A percentile compares a stretch with the other conserved stretches of the same genome.
Evolutionary conservation across 2,113 vertebrate genomes (phyloP).

Genomic region (Malurus alboscapulatus): DNA sequence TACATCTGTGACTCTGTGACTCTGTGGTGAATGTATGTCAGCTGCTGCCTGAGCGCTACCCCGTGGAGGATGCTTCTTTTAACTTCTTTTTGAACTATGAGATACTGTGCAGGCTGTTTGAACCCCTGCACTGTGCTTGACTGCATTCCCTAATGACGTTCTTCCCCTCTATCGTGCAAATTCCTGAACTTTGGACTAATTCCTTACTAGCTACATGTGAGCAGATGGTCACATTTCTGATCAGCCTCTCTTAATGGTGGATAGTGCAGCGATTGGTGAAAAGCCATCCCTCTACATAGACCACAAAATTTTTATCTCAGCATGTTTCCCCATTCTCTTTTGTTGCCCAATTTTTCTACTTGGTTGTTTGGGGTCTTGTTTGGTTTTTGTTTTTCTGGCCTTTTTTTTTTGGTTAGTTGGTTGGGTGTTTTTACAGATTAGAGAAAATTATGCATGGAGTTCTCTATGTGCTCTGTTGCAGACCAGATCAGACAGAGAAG

Average conservation of each 20-base stretch:
- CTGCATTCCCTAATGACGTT: background rate
- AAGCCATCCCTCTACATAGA: background rate
- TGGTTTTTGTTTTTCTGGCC: background rate
- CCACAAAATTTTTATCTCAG: background rate
- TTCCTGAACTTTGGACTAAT: background rate
- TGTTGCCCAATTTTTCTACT: background rate
- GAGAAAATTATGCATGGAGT: background rate
- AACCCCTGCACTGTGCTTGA: background rate
- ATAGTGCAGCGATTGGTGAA: accelerated
- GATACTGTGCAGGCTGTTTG: background rate
- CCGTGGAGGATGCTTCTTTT: accelerated
- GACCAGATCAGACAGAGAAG: background rate
- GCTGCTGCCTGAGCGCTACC: background rate
- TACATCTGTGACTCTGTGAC: background rate
- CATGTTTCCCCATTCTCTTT: background rate
- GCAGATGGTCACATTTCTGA: background rate
- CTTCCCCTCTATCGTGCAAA: background rate
- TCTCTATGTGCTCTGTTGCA: background rate
- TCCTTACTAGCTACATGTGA: background rate
- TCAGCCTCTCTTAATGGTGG: background rate
- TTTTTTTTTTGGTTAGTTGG: background rate
- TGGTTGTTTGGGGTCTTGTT: background rate
- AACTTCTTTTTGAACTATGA: background rate
- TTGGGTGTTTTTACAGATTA: background rate
- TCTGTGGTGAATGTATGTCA: background rate